These are phyloP conservation scores for Amiota mariae DNA, from an alignment of 2,888 invertebrate genomes.

Conservation along the genomic window DNA sequence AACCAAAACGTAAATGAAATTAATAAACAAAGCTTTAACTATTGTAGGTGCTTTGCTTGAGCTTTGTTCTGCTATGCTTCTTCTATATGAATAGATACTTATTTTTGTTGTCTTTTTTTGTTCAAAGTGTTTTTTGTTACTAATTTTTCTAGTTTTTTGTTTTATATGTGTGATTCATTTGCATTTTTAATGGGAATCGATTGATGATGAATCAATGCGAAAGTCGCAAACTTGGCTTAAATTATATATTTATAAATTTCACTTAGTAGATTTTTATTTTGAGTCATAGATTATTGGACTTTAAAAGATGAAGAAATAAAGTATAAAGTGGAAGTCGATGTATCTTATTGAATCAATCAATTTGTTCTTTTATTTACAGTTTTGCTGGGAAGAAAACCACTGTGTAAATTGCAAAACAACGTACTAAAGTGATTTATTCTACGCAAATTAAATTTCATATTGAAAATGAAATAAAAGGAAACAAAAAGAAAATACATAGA, in stretches of 20 bases:
- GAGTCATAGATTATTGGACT: background rate
- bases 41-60: background rate
- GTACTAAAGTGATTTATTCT: slow-evolving; percentile 42
- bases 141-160: background rate
- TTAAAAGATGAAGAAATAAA: no score
- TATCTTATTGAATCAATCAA: no score
- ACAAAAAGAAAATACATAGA: slow-evolving; percentile 33
- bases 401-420: slow-evolving; percentile 44
- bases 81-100: slow-evolving; percentile 2
- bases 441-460: slow-evolving; percentile 57
- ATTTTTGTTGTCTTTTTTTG: slow-evolving; percentile 15
- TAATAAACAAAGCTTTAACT: slow-evolving; percentile 11
- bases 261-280: background rate
- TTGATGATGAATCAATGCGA: background rate
- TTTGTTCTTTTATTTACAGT: slow-evolving; percentile 28
- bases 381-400: slow-evolving; percentile 1
- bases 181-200: slow-evolving; percentile 5
- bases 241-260: slow-evolving; percentile 7
- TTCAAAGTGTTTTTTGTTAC: background rate
- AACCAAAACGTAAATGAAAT: slow-evolving; percentile 33
- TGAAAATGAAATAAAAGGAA: slow-evolving; percentile 52
- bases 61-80: background rate
- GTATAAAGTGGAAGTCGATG: no score
- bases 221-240: slow-evolving; percentile 4
- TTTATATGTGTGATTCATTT: slow-evolving; percentile 19